Base-by-base conservation (phyloP, 2,113 vertebrate genomes). In the Penelope pileata region DNA sequence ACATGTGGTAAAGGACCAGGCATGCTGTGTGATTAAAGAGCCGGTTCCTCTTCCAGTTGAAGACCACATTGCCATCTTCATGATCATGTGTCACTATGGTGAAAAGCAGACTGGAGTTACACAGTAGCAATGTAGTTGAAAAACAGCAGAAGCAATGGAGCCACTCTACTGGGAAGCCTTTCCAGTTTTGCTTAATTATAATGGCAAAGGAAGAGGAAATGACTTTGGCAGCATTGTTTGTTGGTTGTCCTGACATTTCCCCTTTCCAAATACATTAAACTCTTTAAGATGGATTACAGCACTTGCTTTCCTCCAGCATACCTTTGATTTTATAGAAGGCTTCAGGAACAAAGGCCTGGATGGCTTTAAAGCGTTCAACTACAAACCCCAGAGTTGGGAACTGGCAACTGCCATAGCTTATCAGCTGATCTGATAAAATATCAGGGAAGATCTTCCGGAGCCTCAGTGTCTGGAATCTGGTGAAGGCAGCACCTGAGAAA, bases 321-420 rank as follows among this genome's bases (percentile, higher is more conserved):
- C 99, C 99, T 98, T 99, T 99, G 64, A 99, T 99, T 97, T 98
- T 99, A 93, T 99, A 99, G 97, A 99, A 99, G 26, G 97, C 95
- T 97, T 99, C 99, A 1, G 99, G 98, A 92, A 99, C 98, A 76
- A 99, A 99, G n/a, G 99, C 98, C 95, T 99, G 99, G 93, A 99
- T 99, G 83, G 99, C 99, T 98, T 99, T 99, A 89, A 99, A 99
- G 26, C 99, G 98, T 96, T 99, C 99, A 12, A 99, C 99, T 66
- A 99, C 99, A 66, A 99, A 99, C 7, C 99, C 99, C 89, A 99
- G 97, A 0, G 99, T 99, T 16, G 99, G 99, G 95, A 99, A 99
- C 98, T 99, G 99, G 96, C 99, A 99, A 96, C 99, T 99, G 53
- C 99, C 99, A 0, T 99, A 99, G 83, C 99, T 99, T 96, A 99